Percentiles rank a stretch among this genome's conserved stretches.
These are phyloP conservation scores for Schizopygopsis malacanthus DNA, from an alignment of 2,797 vertebrate species.

Conservation along the genomic window DNA sequence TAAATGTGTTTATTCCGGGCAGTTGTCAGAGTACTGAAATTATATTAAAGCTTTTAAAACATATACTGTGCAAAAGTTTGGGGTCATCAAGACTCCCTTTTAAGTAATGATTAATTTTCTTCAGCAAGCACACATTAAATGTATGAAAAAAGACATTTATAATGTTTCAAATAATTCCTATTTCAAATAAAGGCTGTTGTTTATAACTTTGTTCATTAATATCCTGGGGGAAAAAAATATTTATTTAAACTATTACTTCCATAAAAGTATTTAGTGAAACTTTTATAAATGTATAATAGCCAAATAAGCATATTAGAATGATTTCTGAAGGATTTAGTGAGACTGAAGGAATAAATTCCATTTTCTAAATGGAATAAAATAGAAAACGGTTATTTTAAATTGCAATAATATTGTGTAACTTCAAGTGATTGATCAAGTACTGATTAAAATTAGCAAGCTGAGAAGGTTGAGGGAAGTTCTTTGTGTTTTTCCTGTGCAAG, in stretches of 20 bases:
- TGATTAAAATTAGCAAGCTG: background rate
- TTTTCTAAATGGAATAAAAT: background rate
- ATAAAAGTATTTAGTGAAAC: background rate
- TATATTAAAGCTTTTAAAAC: background rate
- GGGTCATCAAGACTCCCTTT: background rate
- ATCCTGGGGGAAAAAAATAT: background rate
- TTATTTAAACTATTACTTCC: background rate
- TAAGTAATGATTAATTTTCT: background rate
- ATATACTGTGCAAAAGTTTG: background rate
- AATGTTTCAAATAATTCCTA: background rate
- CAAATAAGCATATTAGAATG: background rate
- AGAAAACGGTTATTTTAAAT: background rate
- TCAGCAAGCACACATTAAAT: background rate
- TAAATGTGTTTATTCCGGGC: conserved; percentile 19
- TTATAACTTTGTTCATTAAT: background rate
- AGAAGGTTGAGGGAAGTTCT: background rate
- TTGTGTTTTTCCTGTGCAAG: background rate
- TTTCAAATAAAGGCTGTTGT: background rate
- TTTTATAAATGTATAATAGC: background rate
- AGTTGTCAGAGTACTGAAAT: conserved; percentile 19
- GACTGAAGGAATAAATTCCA: background rate
- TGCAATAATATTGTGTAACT: background rate
- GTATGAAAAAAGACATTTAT: background rate
- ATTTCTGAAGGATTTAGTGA: background rate
- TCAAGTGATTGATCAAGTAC: background rate